Evolutionary conservation across 2,797 vertebrate species (phyloP).

Genomic region (Hafferia zeledoni): DNA sequence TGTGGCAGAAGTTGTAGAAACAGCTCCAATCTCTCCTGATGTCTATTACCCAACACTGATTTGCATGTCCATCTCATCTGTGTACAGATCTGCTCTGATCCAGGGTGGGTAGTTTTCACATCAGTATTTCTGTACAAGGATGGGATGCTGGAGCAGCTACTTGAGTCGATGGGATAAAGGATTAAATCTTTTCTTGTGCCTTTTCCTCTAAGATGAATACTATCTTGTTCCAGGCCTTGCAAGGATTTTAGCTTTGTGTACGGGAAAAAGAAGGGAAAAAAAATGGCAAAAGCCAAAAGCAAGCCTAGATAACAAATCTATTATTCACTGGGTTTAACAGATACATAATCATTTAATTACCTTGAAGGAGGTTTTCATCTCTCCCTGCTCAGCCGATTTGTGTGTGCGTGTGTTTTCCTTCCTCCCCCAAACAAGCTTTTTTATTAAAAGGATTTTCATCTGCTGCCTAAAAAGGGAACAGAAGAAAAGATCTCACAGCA

Average conservation of each 20-base stretch:
- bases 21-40: neutral
- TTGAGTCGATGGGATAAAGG: conserved; percentile 29
- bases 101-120: neutral
- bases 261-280: neutral
- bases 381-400: conserved; percentile 23
- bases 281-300: neutral
- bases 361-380: conserved; percentile 70
- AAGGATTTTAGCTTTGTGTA: conserved; percentile 29
- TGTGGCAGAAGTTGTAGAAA: neutral
- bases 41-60: neutral
- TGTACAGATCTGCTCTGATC: neutral
- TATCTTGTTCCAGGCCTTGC: conserved; percentile 32
- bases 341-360: conserved; percentile 72
- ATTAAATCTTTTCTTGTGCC: neutral
- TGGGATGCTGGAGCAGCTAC: neutral
- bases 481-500: neutral
- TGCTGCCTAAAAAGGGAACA: conserved; percentile 38
- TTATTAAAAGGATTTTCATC: conserved; percentile 56
- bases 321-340: conserved; percentile 56
- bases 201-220: neutral
- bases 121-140: neutral
- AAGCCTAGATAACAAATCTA: conserved; percentile 59
- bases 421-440: conserved; percentile 53
- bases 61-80: neutral
- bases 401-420: neutral